phyloP scores from a whole-genome alignment of 1,140 invertebrate species.

The Planococcus citri region DNA sequence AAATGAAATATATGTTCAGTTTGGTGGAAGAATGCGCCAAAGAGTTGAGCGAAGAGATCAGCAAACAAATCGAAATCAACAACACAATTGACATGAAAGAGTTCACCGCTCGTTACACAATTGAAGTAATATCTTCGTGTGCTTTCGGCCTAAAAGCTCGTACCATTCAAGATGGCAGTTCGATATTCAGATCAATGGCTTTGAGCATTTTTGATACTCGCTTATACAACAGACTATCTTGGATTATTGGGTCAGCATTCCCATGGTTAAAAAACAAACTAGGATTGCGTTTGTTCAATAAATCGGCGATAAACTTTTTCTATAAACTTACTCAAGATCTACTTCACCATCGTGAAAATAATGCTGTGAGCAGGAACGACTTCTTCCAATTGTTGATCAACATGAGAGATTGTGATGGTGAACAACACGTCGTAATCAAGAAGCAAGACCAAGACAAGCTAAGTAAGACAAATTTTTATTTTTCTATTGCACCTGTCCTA shows the following conservation, averaged over 20 bases:
- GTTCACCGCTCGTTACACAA: slow-evolving; percentile 38
- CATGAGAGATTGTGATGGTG: not conserved
- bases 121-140: slow-evolving; percentile 42
- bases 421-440: not conserved
- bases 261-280: slow-evolving; percentile 24
- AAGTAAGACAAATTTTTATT: too few relatives aligned
- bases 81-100: slow-evolving; percentile 33
- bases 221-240: not conserved
- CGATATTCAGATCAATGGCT: slow-evolving; percentile 38
- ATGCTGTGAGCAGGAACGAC: slow-evolving; percentile 36
- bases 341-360: slow-evolving; percentile 35
- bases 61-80: not conserved
- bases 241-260: slow-evolving; percentile 23
- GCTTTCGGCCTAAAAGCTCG: slow-evolving; percentile 44
- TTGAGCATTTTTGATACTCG: slow-evolving; percentile 30
- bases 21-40: slow-evolving; percentile 33
- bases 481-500: too few relatives aligned
- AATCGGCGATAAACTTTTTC: slow-evolving; percentile 35
- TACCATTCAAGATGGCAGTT: slow-evolving; percentile 37
- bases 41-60: not conserved
- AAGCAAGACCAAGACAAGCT: too few relatives aligned
- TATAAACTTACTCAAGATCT: slow-evolving; percentile 36
- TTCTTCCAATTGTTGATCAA: slow-evolving; percentile 30
- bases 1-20: slow-evolving; percentile 42
- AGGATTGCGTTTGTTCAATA: slow-evolving; percentile 23